Conservation (phyloP, 2,888 invertebrate species). For the Monopis laevigella region DNA sequence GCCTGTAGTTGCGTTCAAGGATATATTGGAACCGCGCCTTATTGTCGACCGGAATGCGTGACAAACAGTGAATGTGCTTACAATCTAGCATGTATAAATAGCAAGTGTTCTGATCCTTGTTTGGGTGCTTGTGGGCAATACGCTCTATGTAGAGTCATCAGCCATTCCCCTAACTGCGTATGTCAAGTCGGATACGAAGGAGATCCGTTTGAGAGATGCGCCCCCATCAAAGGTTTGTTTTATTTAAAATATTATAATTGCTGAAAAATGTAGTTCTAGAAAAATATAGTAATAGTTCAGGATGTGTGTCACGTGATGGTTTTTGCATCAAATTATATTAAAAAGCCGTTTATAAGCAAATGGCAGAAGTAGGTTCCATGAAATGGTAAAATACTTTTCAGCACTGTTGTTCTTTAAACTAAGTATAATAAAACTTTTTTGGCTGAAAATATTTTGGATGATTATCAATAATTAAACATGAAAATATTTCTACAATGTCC, state of each 20-base stretch:
- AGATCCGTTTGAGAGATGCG: slow-evolving; percentile 80
- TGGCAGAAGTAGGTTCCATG: no score
- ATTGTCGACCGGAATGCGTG: slow-evolving; percentile 85
- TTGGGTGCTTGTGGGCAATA: slow-evolving; percentile 80
- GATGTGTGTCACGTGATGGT: no score
- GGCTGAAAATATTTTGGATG: no score
- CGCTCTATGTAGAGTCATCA: slow-evolving; percentile 81
- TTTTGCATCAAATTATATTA: no score
- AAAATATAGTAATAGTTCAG: no score
- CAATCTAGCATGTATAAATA: slow-evolving; percentile 79
- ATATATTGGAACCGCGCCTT: slow-evolving; percentile 77
- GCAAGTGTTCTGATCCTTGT: slow-evolving; percentile 84
- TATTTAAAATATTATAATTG: neutral
- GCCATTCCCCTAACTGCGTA: slow-evolving; percentile 86
- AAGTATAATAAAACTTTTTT: no score
- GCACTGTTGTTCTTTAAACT: no score
- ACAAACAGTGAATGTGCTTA: slow-evolving; percentile 82
- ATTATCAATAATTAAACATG: no score
- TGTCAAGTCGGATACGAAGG: slow-evolving; percentile 78
- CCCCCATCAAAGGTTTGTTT: slow-evolving; percentile 38
- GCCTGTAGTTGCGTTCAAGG: slow-evolving; percentile 78
- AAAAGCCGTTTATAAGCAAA: no score
- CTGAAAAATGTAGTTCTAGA: no score
- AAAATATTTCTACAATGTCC: neutral
- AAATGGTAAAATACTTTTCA: no score